Evolutionary conservation across 2,888 invertebrate genomes (phyloP).

Genomic region (Abrostola triplasia): DNA sequence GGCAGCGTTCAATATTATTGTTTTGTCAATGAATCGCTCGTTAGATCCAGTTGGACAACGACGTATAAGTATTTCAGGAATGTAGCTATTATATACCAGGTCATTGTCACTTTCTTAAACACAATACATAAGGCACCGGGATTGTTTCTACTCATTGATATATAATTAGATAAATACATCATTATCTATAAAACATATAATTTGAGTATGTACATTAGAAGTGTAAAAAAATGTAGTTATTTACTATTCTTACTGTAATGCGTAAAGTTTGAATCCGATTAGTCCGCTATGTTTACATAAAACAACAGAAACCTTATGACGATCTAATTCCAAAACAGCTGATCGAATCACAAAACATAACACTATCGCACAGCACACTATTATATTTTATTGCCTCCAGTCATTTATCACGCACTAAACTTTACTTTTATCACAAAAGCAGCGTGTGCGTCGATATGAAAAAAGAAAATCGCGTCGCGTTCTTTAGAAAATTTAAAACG

Average conservation of each 20-base stretch:
- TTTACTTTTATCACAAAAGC: slow-evolving; percentile 78
- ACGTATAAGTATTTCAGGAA: slow-evolving; percentile 1
- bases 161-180: neutral
- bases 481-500: slow-evolving; percentile 65
- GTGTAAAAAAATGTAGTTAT: too few relatives aligned
- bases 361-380: slow-evolving; percentile 60
- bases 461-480: slow-evolving; percentile 54
- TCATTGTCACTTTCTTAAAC: slow-evolving; percentile 1
- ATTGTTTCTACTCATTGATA: neutral
- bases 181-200: neutral
- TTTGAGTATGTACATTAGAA: too few relatives aligned
- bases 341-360: slow-evolving; percentile 70
- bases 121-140: neutral
- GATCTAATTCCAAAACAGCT: slow-evolving; percentile 68
- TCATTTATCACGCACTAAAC: slow-evolving; percentile 61
- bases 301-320: slow-evolving; percentile 69
- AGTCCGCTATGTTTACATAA: slow-evolving; percentile 29
- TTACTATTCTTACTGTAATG: slow-evolving; percentile 11
- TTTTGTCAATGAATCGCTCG: slow-evolving; percentile 32
- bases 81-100: neutral
- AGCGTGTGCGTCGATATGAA: slow-evolving; percentile 64
- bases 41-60: slow-evolving; percentile 17
- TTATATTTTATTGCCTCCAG: slow-evolving; percentile 29
- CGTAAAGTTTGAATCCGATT: slow-evolving; percentile 22
- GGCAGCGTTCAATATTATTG: slow-evolving; percentile 38